A percentile compares a stretch with the other conserved stretches of the same genome.
Conservation (phyloP, 2,888 invertebrate species). For the Chrysolina oricalcia region DNA sequence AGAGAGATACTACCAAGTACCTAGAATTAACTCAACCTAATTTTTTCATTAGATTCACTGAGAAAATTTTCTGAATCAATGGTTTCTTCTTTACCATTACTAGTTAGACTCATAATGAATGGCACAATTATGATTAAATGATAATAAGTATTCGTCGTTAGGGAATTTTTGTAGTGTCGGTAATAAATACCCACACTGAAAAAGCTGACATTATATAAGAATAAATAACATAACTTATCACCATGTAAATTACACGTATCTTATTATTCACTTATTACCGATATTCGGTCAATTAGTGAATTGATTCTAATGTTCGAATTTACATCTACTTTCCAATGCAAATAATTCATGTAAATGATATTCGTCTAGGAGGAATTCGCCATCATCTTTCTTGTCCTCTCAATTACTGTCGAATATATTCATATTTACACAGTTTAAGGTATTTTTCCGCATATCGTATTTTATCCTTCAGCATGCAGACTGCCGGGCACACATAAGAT, state of each 20-base stretch:
- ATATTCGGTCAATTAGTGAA: conserved; percentile 1
- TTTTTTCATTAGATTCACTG: too few species aligned
- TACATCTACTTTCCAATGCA: not conserved
- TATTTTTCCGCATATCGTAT: conserved; percentile 57
- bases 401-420: conserved; percentile 53
- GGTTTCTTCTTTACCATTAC: too few species aligned
- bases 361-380: conserved; percentile 8
- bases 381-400: conserved; percentile 45
- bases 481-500: conserved; percentile 38
- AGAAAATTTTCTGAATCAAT: too few species aligned
- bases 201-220: too few species aligned
- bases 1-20: too few species aligned
- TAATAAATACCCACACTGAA: too few species aligned
- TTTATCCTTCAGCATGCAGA: conserved; percentile 52
- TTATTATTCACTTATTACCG: not conserved
- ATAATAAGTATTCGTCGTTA: too few species aligned
- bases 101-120: too few species aligned
- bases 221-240: too few species aligned
- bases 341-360: conserved; percentile 26
- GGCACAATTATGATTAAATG: too few species aligned
- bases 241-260: not conserved
- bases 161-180: too few species aligned
- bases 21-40: too few species aligned
- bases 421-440: conserved; percentile 47
- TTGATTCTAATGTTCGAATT: conserved; percentile 19